Conservation (phyloP, 2,797 vertebrate genomes). For the Eulemur mongoz region DNA sequence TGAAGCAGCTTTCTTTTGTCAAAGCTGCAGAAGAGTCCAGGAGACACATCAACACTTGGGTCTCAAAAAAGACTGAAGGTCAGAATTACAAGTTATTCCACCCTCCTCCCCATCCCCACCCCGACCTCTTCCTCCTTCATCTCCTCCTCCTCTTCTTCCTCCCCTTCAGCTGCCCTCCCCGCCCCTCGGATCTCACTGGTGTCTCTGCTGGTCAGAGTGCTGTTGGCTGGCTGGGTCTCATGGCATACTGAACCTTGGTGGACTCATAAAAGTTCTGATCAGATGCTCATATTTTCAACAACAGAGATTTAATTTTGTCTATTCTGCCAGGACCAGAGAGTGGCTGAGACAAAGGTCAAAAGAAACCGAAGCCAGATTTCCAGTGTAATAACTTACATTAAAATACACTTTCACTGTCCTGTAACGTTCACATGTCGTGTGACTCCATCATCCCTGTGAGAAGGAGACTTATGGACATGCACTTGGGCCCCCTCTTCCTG, state of each 20-base stretch:
- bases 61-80: constrained; percentile 92
- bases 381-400: not conserved
- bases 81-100: not conserved
- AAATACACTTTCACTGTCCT: not conserved
- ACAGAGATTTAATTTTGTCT: not conserved
- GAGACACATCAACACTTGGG: constrained; percentile 92
- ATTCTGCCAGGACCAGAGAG: not conserved
- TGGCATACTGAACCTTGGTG: not conserved
- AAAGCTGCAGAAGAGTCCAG: constrained; percentile 84
- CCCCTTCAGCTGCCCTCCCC: rapidly evolving
- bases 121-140: not conserved
- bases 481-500: no score
- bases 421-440: not conserved
- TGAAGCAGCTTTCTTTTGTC: constrained; percentile 89
- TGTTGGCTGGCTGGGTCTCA: not conserved
- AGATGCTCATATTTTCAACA: not conserved
- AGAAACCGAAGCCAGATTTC: not conserved
- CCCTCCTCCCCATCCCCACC: rapidly evolving
- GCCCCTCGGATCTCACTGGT: not conserved
- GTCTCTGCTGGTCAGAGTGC: not conserved
- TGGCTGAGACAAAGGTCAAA: not conserved
- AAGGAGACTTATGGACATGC: not conserved
- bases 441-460: not conserved
- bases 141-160: not conserved
- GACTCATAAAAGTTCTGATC: not conserved